Evolutionary conservation across 2,113 vertebrate species (phyloP).

Genomic region (Uria aalge): DNA sequence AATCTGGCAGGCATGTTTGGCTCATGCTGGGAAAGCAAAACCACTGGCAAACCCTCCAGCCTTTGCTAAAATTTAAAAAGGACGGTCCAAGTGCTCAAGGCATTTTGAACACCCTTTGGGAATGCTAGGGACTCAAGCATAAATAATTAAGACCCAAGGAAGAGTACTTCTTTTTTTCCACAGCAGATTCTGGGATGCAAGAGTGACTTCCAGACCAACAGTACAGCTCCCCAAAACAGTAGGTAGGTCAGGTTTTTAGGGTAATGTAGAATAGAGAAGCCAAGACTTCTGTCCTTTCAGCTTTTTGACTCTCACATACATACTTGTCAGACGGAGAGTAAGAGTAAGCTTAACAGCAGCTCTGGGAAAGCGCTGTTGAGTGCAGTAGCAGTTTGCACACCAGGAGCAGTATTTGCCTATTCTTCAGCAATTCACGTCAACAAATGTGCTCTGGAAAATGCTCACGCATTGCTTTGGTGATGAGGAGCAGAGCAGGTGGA

Average conservation of each 20-base stretch:
- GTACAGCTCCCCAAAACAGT: neutral
- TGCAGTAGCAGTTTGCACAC: neutral
- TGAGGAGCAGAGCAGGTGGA: neutral
- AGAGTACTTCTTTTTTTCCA: neutral
- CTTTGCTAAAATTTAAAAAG: slow-evolving; percentile 12
- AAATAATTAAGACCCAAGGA: neutral
- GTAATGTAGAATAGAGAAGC: neutral
- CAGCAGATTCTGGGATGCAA: neutral
- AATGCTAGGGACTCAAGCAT: neutral
- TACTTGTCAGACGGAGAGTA: neutral
- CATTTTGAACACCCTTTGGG: neutral
- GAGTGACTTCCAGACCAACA: neutral
- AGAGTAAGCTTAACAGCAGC: neutral
- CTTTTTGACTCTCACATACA: neutral
- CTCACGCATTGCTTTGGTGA: neutral
- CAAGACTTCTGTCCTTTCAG: neutral
- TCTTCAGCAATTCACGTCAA: neutral
- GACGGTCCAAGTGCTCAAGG: neutral
- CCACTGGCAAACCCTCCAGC: slow-evolving; percentile 31
- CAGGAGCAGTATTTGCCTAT: neutral
- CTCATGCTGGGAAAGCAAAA: slow-evolving; percentile 11
- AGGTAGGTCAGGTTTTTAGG: neutral
- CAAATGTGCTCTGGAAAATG: neutral
- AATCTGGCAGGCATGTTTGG: slow-evolving; percentile 54
- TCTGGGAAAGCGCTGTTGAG: neutral